Percentiles rank a stretch among this genome's conserved stretches.
Evolutionary conservation across 1,140 invertebrate species (phyloP).

Genomic region (Tetragnatha versicolor): DNA sequence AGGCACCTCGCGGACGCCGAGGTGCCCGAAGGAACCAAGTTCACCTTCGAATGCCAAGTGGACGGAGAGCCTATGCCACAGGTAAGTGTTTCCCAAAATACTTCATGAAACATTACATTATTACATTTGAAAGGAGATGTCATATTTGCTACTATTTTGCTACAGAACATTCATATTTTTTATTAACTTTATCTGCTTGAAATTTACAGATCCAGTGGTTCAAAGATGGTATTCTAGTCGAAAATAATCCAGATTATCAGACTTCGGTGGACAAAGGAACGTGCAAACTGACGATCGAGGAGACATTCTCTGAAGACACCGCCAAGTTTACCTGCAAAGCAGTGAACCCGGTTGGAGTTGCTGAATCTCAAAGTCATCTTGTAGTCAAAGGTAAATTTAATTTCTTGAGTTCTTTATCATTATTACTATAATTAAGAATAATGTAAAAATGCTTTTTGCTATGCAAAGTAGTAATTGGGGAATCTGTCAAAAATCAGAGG

Average conservation of each 20-base stretch:
- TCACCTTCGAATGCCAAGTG: constrained; percentile 86
- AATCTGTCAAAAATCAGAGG: too few species aligned
- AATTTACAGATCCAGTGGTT: constrained; percentile 78
- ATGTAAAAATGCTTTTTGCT: too few species aligned
- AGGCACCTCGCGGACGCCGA: constrained; percentile 74
- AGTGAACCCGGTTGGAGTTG: constrained; percentile 73
- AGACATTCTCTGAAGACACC: constrained; percentile 83
- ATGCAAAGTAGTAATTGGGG: too few species aligned
- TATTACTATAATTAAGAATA: too few species aligned
- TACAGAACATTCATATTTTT: constrained; percentile 60
- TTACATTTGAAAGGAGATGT: neutral
- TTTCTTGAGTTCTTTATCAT: too few species aligned
- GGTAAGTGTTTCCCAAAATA: neutral
- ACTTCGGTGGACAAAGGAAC: constrained; percentile 66
- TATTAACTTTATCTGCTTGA: constrained; percentile 65
- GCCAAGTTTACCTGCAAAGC: constrained; percentile 79
- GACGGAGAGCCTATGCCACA: constrained; percentile 82
- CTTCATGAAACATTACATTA: neutral
- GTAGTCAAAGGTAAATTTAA: constrained; percentile 73
- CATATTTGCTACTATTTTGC: constrained; percentile 22
- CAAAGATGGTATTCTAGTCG: constrained; percentile 87
- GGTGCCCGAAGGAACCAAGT: constrained; percentile 76
- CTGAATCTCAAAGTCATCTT: constrained; percentile 76
- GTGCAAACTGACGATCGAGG: constrained; percentile 76
- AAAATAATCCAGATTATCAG: constrained; percentile 87